These are phyloP conservation scores for Stenurella melanura DNA, from an alignment of 2,888 invertebrate genomes.

Conservation along the genomic window DNA sequence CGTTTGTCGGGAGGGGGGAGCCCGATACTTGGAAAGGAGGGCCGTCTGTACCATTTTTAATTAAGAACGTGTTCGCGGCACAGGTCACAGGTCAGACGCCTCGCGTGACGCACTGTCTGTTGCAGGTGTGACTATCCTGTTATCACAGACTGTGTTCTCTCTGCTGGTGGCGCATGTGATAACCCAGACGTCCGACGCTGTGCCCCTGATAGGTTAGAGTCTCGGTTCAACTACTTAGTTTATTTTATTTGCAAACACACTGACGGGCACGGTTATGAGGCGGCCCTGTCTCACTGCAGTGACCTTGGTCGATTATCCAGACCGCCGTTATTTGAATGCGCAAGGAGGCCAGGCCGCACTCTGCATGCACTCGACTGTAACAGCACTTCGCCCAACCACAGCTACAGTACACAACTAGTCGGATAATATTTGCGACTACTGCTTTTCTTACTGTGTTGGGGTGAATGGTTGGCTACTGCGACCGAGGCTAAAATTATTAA, in stretches of 20 bases:
- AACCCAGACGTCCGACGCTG: slow-evolving; percentile 99
- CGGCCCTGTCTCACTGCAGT: slow-evolving; percentile 56
- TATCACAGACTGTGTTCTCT: slow-evolving; percentile 99
- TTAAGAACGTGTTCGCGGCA: slow-evolving; percentile 63
- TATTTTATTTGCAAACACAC: slow-evolving; percentile 69
- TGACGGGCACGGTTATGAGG: slow-evolving; percentile 63
- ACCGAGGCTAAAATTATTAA: slow-evolving; percentile 70
- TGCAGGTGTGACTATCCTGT: slow-evolving; percentile 99
- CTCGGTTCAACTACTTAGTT: slow-evolving; percentile 64
- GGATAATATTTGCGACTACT: slow-evolving; percentile 59
- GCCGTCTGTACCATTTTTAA: slow-evolving; percentile 47
- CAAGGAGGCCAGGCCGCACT: slow-evolving; percentile 63
- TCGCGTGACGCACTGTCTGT: slow-evolving; percentile 78
- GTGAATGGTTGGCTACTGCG: slow-evolving; percentile 68
- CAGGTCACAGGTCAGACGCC: slow-evolving; percentile 73
- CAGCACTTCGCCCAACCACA: slow-evolving; percentile 73
- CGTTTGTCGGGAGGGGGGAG: slow-evolving; percentile 66
- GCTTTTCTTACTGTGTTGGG: slow-evolving; percentile 66
- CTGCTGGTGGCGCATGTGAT: slow-evolving; percentile 99
- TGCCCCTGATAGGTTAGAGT: slow-evolving; percentile 95
- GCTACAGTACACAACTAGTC: slow-evolving; percentile 68
- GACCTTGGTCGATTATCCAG: slow-evolving; percentile 24
- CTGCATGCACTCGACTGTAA: slow-evolving; percentile 69
- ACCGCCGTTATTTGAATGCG: slow-evolving; percentile 16
- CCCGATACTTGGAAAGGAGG: slow-evolving; percentile 72